A percentile compares a stretch with the other conserved stretches of the same genome.
phyloP scores from a whole-genome alignment of 2,113 vertebrate genomes.

The Cinclus mexicanus region DNA sequence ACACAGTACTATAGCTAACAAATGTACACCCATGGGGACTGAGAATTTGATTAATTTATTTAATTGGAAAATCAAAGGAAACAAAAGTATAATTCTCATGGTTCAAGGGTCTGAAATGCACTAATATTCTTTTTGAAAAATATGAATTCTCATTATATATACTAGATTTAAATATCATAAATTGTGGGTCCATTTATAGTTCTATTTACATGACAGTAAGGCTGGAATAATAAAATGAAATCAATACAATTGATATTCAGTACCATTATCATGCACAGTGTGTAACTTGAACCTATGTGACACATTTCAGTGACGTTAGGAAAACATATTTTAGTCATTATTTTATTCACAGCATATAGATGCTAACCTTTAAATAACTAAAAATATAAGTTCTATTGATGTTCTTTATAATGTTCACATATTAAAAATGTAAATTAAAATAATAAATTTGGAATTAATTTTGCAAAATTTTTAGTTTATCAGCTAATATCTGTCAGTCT shows the following conservation, averaged over 20 bases:
- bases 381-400: background rate
- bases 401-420: background rate
- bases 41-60: constrained; percentile 33
- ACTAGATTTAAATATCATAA: background rate
- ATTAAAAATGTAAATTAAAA: background rate
- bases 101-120: background rate
- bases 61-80: constrained; percentile 53
- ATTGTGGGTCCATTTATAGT: background rate
- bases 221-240: background rate
- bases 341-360: background rate
- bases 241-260: background rate
- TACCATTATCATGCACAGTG: background rate
- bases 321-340: background rate
- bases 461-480: background rate
- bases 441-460: background rate
- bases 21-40: background rate
- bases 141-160: background rate
- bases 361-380: background rate
- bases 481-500: background rate
- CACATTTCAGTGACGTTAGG: background rate
- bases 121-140: background rate
- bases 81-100: background rate
- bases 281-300: background rate
- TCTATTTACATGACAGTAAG: background rate
- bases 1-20: background rate